Conservation (phyloP, 1,140 invertebrate genomes). For the honey bee (Apis mellifera) region DNA sequence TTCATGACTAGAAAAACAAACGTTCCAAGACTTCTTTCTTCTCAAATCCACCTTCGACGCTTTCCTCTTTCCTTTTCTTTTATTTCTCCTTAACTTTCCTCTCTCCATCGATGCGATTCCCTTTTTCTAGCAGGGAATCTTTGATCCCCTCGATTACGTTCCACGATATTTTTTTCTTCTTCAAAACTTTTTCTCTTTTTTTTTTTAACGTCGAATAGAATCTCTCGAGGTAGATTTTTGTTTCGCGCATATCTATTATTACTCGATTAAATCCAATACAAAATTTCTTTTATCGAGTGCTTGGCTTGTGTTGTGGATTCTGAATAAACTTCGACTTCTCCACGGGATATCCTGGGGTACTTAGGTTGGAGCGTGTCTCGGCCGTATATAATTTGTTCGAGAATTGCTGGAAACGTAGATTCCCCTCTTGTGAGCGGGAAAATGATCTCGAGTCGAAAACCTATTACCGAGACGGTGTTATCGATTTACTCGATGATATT, state of each 20-base stretch:
- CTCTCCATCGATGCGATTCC: background rate
- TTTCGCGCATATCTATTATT: too few relatives aligned
- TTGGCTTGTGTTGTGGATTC: background rate
- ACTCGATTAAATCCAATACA: too few relatives aligned
- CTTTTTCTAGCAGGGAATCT: background rate
- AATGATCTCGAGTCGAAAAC: background rate
- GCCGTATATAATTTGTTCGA: background rate
- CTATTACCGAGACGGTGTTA: background rate
- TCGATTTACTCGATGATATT: background rate
- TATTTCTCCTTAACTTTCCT: too few relatives aligned
- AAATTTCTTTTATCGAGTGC: background rate
- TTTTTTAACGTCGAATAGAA: background rate
- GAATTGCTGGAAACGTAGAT: background rate
- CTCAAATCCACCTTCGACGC: background rate
- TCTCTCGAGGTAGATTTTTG: too few relatives aligned
- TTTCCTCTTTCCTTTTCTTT: too few relatives aligned
- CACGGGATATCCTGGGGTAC: background rate
- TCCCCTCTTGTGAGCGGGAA: background rate
- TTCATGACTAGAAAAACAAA: slow-evolving; percentile 1
- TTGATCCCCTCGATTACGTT: background rate
- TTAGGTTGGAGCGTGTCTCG: background rate
- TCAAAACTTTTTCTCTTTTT: background rate
- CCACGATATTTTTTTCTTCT: background rate
- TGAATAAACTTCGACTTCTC: background rate
- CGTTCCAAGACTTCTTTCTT: background rate